A percentile compares a stretch with the other conserved stretches of the same genome.
Evolutionary conservation across 53 echinoderm and acorn worm species (phyloP).

Genomic region (Crossaster papposus): DNA sequence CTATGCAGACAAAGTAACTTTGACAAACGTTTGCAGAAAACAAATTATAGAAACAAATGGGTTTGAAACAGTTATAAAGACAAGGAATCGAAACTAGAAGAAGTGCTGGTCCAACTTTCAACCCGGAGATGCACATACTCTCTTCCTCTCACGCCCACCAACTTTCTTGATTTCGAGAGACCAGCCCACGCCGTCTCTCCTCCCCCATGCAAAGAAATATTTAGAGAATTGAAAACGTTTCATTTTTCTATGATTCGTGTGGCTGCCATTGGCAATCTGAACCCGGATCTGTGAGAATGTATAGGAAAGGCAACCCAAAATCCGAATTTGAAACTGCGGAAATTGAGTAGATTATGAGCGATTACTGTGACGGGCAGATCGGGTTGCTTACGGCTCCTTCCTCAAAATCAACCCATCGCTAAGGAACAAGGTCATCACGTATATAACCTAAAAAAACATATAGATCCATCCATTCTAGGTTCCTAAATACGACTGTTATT

Average conservation of each 20-base stretch:
- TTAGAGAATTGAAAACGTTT: neutral
- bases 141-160: neutral
- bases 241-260: neutral
- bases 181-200: neutral
- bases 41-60: neutral
- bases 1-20: too few relatives aligned
- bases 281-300: slow-evolving; percentile 33
- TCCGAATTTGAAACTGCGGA: slow-evolving; percentile 52
- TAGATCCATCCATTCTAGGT: neutral
- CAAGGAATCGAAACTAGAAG: neutral
- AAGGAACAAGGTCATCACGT: slow-evolving; percentile 5
- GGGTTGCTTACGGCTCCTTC: slow-evolving; percentile 36
- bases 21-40: neutral
- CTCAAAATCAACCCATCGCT: neutral
- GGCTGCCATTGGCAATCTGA: slow-evolving; percentile 3
- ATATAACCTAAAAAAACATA: neutral
- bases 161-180: neutral
- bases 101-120: neutral
- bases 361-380: slow-evolving; percentile 11
- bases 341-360: slow-evolving; percentile 40
- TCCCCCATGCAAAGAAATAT: neutral
- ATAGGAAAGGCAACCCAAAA: slow-evolving; percentile 26
- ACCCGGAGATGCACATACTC: neutral
- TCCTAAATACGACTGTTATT: neutral
- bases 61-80: neutral